Percentiles rank a stretch among this genome's conserved stretches.
phyloP scores from a whole-genome alignment of 2,113 vertebrate genomes.

The Cyprinodon brontotheroides region DNA sequence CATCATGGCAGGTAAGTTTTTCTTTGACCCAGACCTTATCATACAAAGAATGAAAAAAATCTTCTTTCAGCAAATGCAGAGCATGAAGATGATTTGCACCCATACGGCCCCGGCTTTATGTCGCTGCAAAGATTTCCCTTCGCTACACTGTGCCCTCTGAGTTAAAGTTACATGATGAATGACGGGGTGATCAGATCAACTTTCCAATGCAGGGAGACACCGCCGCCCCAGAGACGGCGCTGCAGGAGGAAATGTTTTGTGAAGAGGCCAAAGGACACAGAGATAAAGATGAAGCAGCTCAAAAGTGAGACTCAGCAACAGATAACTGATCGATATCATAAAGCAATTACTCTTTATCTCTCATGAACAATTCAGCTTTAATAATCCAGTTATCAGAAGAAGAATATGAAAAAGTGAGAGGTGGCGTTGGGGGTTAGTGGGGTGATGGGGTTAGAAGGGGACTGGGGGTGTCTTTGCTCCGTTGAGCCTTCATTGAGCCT shows the following conservation, averaged over 20 bases:
- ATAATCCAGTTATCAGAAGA: conserved; percentile 32
- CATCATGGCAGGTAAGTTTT: conserved; percentile 30
- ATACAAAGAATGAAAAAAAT: conserved; percentile 69
- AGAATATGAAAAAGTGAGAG: conserved; percentile 28
- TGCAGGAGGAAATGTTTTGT: conserved; percentile 81
- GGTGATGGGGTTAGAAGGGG: conserved; percentile 56
- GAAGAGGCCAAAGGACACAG: conserved; percentile 20
- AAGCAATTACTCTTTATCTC: conserved; percentile 12
- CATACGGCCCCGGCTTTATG: conserved; percentile 48
- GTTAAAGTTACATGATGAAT: conserved; percentile 79
- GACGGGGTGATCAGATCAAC: conserved; percentile 70
- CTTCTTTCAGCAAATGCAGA: conserved; percentile 71
- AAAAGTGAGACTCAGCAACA: conserved; percentile 26
- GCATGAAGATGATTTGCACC: conserved; percentile 64
- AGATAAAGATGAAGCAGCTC: conserved; percentile 25
- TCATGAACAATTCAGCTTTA: conserved; percentile 1
- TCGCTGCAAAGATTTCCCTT: conserved; percentile 48
- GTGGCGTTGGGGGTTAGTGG: conserved; percentile 21
- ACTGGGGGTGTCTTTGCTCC: conserved; percentile 58
- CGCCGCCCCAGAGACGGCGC: conserved; percentile 80
- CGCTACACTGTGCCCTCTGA: conserved; percentile 37
- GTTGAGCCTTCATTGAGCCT: conserved; percentile 68
- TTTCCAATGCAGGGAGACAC: conserved; percentile 86
- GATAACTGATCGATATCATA: conserved; percentile 26
- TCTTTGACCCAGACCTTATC: conserved; percentile 15